phyloP scores from a whole-genome alignment of 2,888 invertebrate species.

The Mythimna albipuncta region DNA sequence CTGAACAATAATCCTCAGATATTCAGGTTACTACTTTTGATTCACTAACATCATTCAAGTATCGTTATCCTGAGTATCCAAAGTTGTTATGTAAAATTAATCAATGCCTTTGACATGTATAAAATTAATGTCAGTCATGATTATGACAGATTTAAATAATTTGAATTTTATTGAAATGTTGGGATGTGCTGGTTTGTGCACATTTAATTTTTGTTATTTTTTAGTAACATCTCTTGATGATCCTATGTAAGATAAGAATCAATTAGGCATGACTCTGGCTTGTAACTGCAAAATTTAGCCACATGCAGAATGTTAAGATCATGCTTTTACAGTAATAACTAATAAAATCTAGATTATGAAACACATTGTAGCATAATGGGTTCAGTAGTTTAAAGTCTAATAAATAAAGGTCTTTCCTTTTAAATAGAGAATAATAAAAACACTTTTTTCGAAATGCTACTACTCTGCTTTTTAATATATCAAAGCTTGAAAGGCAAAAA shows the following conservation, averaged over 20 bases:
- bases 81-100: not conserved
- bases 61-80: not conserved
- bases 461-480: too few relatives aligned
- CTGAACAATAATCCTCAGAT: constrained; percentile 1
- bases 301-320: not conserved
- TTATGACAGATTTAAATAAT: not conserved
- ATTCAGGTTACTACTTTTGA: not conserved
- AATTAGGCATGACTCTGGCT: not conserved
- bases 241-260: not conserved
- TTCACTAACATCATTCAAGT: not conserved
- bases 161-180: not conserved
- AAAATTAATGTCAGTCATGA: not conserved
- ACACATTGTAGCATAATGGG: constrained; percentile 5
- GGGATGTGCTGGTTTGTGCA: not conserved
- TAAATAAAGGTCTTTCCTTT: not conserved
- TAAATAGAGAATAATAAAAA: not conserved
- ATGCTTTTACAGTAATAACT: constrained; percentile 30
- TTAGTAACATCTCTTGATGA: constrained; percentile 6
- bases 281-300: not conserved
- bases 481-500: too few relatives aligned
- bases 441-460: not conserved
- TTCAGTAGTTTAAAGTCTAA: not conserved
- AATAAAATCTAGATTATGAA: constrained; percentile 47
- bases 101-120: constrained; percentile 1
- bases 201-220: not conserved